These are phyloP conservation scores for Pollachius pollachius DNA, from an alignment of 2,113 vertebrate species.

Conservation along the genomic window DNA sequence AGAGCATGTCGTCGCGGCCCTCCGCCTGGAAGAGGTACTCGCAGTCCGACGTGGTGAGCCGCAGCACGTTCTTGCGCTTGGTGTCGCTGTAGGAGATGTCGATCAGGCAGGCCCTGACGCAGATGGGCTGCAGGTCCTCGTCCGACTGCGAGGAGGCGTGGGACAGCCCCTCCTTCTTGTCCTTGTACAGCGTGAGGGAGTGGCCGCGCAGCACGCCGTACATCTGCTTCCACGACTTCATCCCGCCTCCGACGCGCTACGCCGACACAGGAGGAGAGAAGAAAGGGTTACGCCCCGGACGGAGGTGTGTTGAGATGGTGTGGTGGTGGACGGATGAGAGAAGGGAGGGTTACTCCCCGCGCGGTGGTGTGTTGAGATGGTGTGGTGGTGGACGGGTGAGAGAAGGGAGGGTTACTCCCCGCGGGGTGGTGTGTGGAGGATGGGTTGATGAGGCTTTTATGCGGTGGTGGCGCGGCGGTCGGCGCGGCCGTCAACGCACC, in stretches of 20 bases:
- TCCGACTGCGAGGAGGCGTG: conserved; percentile 68
- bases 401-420: no score
- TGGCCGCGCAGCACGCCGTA: conserved; percentile 89
- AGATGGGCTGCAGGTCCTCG: conserved; percentile 90
- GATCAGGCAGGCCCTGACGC: conserved; percentile 92
- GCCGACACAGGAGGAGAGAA: conserved; percentile 4
- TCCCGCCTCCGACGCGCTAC: conserved; percentile 87
- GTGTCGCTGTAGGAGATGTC: conserved; percentile 99
- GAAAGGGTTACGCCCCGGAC: no score
- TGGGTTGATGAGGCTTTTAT: no score
- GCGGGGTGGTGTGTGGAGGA: background rate
- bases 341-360: no score
- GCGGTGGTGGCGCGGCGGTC: background rate
- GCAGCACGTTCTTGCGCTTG: conserved; percentile 94
- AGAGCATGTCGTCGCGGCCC: conserved; percentile 92
- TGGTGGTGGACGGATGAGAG: no score
- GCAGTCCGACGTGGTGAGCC: conserved; percentile 91
- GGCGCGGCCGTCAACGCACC: conserved; percentile 68
- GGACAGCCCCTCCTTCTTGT: conserved; percentile 83
- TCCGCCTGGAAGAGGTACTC: conserved; percentile 97
- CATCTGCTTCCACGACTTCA: conserved; percentile 93
- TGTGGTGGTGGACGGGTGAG: no score
- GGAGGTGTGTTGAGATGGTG: background rate
- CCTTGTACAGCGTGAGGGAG: conserved; percentile 89
- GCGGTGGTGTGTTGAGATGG: background rate